Percentiles rank a stretch among this genome's conserved stretches.
Conservation (phyloP, 2,797 vertebrate species). For the Betta splendens region DNA sequence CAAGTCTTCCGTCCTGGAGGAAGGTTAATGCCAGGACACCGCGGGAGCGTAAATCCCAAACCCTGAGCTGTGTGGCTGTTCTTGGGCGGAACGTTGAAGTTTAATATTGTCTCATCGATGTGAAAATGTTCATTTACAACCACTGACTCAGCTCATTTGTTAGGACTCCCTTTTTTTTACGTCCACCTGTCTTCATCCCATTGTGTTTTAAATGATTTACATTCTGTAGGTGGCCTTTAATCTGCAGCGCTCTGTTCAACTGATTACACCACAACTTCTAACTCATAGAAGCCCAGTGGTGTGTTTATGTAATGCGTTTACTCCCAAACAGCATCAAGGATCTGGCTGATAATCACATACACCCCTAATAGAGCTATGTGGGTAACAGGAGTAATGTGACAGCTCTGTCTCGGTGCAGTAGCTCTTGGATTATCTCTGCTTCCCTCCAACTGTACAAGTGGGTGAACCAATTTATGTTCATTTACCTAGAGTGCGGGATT, state of each 20-base stretch:
- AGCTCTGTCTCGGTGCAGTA: not conserved
- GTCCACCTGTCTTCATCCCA: constrained; percentile 30
- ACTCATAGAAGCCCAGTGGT: too few relatives aligned
- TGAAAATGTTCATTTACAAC: constrained; percentile 22
- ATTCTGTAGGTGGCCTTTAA: constrained; percentile 34
- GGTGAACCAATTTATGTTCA: constrained; percentile 31
- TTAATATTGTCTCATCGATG: constrained; percentile 15
- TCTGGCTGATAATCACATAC: constrained; percentile 12
- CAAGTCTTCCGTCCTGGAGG: too few relatives aligned
- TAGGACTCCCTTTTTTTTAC: constrained; percentile 34
- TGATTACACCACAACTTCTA: too few relatives aligned
- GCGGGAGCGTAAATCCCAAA: constrained; percentile 1
- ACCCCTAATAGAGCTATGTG: constrained; percentile 9
- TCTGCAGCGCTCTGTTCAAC: too few relatives aligned
- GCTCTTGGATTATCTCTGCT: constrained; percentile 13
- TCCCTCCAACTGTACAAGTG: constrained; percentile 3
- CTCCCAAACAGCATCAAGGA: constrained; percentile 10
- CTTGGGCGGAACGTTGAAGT: constrained; percentile 10
- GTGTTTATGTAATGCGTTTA: not conserved
- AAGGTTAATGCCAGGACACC: not conserved
- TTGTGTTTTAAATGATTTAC: constrained; percentile 55
- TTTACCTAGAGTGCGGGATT: constrained; percentile 40
- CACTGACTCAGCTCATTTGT: constrained; percentile 35
- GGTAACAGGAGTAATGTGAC: constrained; percentile 21
- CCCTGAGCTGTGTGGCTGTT: not conserved